Conservation (phyloP, 1,140 invertebrate species). For the Dreissena polymorpha region DNA sequence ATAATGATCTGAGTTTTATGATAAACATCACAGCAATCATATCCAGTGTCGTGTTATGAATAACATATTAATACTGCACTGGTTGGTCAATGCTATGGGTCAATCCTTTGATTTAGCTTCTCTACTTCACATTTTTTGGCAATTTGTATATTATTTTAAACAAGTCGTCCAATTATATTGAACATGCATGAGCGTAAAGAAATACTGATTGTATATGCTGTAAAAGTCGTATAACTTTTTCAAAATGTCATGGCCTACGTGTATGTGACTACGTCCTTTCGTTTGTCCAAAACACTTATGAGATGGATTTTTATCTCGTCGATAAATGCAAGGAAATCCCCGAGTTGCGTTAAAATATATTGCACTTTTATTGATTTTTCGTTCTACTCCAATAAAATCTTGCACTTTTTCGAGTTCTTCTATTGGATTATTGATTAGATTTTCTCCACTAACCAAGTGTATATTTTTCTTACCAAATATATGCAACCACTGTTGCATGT, state of each 20-base stretch:
- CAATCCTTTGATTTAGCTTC: no score
- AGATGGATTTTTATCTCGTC: conserved; percentile 85
- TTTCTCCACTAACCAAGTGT: conserved; percentile 92
- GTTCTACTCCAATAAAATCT: conserved; percentile 91
- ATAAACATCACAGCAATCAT: no score
- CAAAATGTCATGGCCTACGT: conserved; percentile 86
- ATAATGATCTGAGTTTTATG: no score
- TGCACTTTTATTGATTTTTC: conserved; percentile 92
- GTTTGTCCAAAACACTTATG: conserved; percentile 95
- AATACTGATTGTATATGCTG: conserved; percentile 92
- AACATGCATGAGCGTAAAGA: conserved; percentile 92
- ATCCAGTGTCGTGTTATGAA: no score
- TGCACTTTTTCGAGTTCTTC: conserved; percentile 90
- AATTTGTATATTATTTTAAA: no score
- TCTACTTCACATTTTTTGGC: no score
- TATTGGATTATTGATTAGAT: conserved; percentile 91
- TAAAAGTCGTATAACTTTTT: conserved; percentile 91
- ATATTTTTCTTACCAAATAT: conserved; percentile 91
- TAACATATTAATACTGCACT: no score
- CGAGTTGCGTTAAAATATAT: conserved; percentile 96
- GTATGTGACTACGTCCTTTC: conserved; percentile 93
- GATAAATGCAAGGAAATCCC: conserved; percentile 94
- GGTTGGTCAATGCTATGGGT: no score
- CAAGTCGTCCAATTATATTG: conserved; percentile 89
- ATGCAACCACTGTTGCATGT: conserved; percentile 89